These are phyloP conservation scores for Probaryconus sp. DNA, from an alignment of 1,140 invertebrate species.

Conservation along the genomic window DNA sequence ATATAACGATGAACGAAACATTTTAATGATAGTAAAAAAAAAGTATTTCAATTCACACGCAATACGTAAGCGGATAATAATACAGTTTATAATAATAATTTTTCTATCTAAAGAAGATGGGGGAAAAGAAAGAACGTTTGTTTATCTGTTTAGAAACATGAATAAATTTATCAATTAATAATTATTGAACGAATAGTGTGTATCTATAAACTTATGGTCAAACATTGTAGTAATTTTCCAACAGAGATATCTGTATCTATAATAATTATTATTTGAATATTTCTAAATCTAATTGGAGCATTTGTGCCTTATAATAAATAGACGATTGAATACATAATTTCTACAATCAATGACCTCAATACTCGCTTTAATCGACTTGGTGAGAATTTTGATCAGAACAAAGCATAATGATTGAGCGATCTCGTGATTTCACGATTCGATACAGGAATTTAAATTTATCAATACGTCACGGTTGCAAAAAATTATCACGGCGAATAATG, in stretches of 20 bases:
- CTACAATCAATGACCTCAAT: slow-evolving; percentile 9
- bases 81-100: too few relatives aligned
- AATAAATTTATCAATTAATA: too few relatives aligned
- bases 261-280: slow-evolving; percentile 1
- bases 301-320: too few relatives aligned
- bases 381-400: neutral
- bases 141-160: too few relatives aligned
- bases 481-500: slow-evolving; percentile 7
- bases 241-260: neutral
- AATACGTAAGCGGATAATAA: too few relatives aligned
- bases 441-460: slow-evolving; percentile 15
- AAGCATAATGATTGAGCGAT: neutral
- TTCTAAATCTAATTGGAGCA: neutral
- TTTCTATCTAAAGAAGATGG: too few relatives aligned
- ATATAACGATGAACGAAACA: neutral
- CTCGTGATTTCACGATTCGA: slow-evolving; percentile 1
- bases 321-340: neutral
- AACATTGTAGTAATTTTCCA: slow-evolving; percentile 23
- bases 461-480: slow-evolving; percentile 3
- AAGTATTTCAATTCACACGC: neutral
- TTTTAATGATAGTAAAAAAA: neutral
- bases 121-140: too few relatives aligned
- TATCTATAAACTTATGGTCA: neutral
- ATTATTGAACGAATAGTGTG: neutral
- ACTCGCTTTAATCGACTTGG: neutral